Percentiles rank a stretch among this genome's conserved stretches.
Evolutionary conservation across 2,888 invertebrate species (phyloP).

Genomic region (Falcaria lacertinaria): DNA sequence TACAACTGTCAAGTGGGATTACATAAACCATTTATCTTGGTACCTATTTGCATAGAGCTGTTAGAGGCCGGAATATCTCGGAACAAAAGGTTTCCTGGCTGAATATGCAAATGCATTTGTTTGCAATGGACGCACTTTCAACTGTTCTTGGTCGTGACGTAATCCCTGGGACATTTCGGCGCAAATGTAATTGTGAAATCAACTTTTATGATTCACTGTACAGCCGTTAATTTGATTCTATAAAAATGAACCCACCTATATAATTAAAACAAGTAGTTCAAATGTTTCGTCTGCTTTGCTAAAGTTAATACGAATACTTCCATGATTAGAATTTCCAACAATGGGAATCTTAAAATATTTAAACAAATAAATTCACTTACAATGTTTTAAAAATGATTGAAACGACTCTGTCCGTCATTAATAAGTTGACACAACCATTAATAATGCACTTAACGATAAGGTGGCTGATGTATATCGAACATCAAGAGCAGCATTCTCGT

Average conservation of each 20-base stretch:
- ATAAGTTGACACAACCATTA: too few species aligned
- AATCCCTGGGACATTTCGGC: background rate
- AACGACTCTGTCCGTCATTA: too few species aligned
- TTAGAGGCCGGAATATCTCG: slow-evolving; percentile 2
- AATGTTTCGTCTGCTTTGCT: too few species aligned
- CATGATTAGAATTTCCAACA: too few species aligned
- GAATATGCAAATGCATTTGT: slow-evolving; percentile 2
- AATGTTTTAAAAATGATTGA: too few species aligned
- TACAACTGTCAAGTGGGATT: background rate
- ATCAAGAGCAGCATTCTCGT: background rate
- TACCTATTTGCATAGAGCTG: background rate
- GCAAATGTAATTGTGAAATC: background rate
- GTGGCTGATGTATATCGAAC: too few species aligned
- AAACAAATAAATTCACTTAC: too few species aligned
- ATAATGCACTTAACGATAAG: too few species aligned
- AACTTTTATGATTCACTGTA: background rate
- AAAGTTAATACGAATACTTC: too few species aligned
- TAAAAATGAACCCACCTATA: too few species aligned
- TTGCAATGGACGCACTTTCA: background rate
- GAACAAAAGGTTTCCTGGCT: slow-evolving; percentile 1
- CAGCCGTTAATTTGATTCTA: background rate
- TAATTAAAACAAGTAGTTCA: too few species aligned
- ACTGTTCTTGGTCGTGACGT: background rate
- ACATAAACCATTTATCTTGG: slow-evolving; percentile 1
- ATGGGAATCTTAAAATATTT: too few species aligned